Conservation (phyloP, 2,888 invertebrate species). For the Nematopogon swammerdamellus region DNA sequence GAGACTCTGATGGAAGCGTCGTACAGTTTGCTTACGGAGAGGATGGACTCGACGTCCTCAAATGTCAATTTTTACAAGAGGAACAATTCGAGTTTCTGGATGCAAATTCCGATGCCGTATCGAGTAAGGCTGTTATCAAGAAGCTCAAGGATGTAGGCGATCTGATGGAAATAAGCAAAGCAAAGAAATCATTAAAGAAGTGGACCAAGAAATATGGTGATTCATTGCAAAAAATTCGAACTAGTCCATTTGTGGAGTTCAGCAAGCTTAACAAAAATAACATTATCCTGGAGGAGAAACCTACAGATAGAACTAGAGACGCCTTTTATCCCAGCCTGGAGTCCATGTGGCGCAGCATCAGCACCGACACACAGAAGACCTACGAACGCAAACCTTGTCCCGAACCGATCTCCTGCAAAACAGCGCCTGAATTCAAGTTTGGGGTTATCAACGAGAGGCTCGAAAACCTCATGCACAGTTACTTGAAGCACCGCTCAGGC, state of each 20-base stretch:
- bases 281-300: slow-evolving; percentile 37
- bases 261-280: slow-evolving; percentile 47
- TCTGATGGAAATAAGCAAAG: slow-evolving; percentile 45
- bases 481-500: slow-evolving; percentile 43
- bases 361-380: slow-evolving; percentile 54
- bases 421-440: slow-evolving; percentile 71
- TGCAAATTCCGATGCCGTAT: slow-evolving; percentile 70
- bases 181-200: slow-evolving; percentile 56
- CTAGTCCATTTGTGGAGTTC: slow-evolving; percentile 61
- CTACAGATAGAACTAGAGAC: slow-evolving; percentile 55
- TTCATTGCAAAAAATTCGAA: slow-evolving; percentile 36
- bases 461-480: slow-evolving; percentile 62
- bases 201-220: slow-evolving; percentile 60
- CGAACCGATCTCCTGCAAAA: slow-evolving; percentile 69
- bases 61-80: slow-evolving; percentile 77
- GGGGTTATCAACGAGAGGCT: slow-evolving; percentile 84
- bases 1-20: slow-evolving; percentile 91
- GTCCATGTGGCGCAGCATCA: slow-evolving; percentile 64
- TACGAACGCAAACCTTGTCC: slow-evolving; percentile 61
- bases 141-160: slow-evolving; percentile 56
- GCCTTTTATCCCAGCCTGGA: slow-evolving; percentile 58
- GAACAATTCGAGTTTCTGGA: slow-evolving; percentile 77
- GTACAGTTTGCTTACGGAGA: slow-evolving; percentile 94
- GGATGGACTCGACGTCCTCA: slow-evolving; percentile 87
- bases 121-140: slow-evolving; percentile 54